Evolutionary conservation across 2,888 invertebrate species (phyloP), one percentile per base, ranked within the genome.

Genomic region (Drosophila niveifrons): DNA sequence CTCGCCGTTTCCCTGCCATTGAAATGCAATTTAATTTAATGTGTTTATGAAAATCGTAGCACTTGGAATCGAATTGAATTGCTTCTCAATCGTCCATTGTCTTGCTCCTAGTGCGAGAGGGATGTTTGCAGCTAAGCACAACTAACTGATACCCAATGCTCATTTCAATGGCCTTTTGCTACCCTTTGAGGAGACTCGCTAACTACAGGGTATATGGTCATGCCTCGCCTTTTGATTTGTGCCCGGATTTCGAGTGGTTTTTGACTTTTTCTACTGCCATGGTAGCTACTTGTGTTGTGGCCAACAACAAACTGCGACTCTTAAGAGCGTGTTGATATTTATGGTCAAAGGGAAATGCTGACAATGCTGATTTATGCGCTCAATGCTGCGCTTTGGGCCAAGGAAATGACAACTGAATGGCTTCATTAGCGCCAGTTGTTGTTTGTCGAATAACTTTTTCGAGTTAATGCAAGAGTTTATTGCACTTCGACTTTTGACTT

Each of bases 1-100:
- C 11, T 10, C 23, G 3, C 23, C 23, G 23, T 6, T 36, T 3
- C 10, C 2, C 39, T 28, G 44, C 51, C 79, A 83, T 88, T 82
- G 80, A 88, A 91, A 82, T 86, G 78, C 90, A 89, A 91, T 91
- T 90, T 90, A 91, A 90, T 91, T 91, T 90, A 91, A 90, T 90
- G 90, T 90, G 78, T 84, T 90, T 86, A 85, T 89, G 86, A 90
- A 82, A 83, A 82, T 71, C 79, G 78, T 75, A 79, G 88, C 86
- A 83, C 78, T 82, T 81, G 70, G 41, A 67, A 65, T 66, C 56
- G 52, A 80, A 73, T 83, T 71, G 67, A 86, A 88, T 77, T 71
- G 77, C 56, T 46, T 13, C 29, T 51, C 44, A 39, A 47, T 34
- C 43, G 48, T 13, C 53, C 75, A 88, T 86, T 80, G 84, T 76